phyloP scores from a whole-genome alignment of 2,797 vertebrate genomes.

The Strix occidentalis region DNA sequence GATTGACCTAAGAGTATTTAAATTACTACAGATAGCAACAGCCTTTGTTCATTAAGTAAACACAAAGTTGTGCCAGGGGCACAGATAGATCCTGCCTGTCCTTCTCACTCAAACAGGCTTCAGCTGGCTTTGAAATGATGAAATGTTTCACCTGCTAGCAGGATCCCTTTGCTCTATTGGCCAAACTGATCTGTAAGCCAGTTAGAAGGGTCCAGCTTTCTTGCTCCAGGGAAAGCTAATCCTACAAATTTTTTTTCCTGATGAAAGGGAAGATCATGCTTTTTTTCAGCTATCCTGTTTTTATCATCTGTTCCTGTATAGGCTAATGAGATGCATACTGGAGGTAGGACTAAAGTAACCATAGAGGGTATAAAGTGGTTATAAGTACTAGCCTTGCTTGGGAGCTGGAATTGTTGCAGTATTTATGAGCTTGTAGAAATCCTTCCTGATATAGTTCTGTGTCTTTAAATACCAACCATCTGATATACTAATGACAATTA shows the following conservation, averaged over 20 bases:
- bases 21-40: not conserved
- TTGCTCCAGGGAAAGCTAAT: rapidly evolving
- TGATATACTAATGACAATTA: not conserved
- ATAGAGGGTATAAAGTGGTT: not conserved
- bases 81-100: not conserved
- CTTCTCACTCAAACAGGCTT: not conserved
- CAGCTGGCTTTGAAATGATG: not conserved
- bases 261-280: not conserved
- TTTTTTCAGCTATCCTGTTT: not conserved
- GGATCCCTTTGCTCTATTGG: not conserved
- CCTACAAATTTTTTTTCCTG: not conserved
- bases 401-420: not conserved
- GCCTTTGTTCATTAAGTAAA: not conserved
- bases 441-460: not conserved
- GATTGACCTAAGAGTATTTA: not conserved
- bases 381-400: not conserved
- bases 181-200: not conserved
- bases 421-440: not conserved
- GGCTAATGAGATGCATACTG: not conserved
- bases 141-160: not conserved
- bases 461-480: not conserved
- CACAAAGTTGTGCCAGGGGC: not conserved
- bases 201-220: not conserved
- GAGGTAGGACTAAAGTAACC: not conserved
- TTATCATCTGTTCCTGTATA: not conserved